Evolutionary conservation across 2,888 invertebrate species (phyloP).

Genomic region (Ophion ventricosus): DNA sequence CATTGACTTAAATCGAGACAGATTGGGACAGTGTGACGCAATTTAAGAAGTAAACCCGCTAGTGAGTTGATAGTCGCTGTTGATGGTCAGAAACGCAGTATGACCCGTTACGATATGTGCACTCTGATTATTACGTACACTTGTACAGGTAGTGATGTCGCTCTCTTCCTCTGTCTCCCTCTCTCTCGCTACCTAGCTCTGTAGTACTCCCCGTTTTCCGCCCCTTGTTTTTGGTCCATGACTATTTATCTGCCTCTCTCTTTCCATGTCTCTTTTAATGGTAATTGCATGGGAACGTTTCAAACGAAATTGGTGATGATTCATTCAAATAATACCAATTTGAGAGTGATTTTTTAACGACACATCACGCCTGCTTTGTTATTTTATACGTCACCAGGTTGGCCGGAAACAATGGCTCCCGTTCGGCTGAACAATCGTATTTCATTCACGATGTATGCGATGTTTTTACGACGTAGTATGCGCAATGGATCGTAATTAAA

Average conservation of each 20-base stretch:
- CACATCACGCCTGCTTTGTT: neutral
- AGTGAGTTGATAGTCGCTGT: constrained; percentile 14
- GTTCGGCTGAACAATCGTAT: constrained; percentile 30
- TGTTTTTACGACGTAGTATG: too few species aligned
- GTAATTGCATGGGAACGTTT: constrained; percentile 11
- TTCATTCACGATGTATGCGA: too few species aligned
- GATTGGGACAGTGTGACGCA: constrained; percentile 61
- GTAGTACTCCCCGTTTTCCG: neutral
- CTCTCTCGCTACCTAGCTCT: neutral
- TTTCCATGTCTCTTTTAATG: constrained; percentile 9
- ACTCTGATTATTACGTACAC: constrained; percentile 26
- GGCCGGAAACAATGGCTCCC: neutral
- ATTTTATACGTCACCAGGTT: constrained; percentile 7
- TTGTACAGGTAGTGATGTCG: constrained; percentile 4
- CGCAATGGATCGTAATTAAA: too few species aligned
- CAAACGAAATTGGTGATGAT: constrained; percentile 48
- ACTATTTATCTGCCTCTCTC: neutral
- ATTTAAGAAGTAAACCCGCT: constrained; percentile 55
- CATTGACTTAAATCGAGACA: constrained; percentile 62
- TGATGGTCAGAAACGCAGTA: neutral
- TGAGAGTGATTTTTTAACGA: constrained; percentile 49
- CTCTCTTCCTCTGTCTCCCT: neutral
- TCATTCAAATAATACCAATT: constrained; percentile 59
- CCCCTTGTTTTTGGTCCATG: too few species aligned
- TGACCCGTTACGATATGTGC: constrained; percentile 1